Base-by-base conservation (phyloP, 2,888 invertebrate species). In the Ariolimax columbianus region DNA sequence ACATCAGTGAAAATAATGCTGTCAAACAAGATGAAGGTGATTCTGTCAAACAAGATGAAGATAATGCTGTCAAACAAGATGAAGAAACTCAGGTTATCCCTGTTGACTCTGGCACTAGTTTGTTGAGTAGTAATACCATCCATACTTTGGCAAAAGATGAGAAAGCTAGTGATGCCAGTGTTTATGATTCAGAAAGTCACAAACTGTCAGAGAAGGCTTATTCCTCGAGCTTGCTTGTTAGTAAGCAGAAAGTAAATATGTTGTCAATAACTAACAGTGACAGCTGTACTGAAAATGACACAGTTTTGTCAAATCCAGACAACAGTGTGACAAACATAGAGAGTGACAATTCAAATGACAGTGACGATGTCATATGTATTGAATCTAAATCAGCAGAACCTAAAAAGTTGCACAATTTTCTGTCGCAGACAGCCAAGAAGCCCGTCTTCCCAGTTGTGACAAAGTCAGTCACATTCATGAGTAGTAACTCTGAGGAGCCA, bases 281-380 rank as follows among this genome's bases (percentile, higher is more conserved):
- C 30, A 11, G 0, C 66, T n/a, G 0, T 63, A n/a, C 11, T 30
- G 11, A 63, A 63, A 63, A 40, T 66, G 30, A 33, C 14, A 30
- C 30, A 7, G 33, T 66, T 43, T 40, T 33, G 36, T 40, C 23
- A 43, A 33, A 43, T 23, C 7, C 63, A 26, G 78, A n/a, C 7
- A 59, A 77, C 40, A 47, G 23, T 43, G 43, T 63, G 19, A 66
- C 63, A 66, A 38, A 68, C 36, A 68, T 79, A 68, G 83, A 70
- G 14, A 38, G 66, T 70, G 83, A 83, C n/a, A 55, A 47, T 23
- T 78, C 83, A 26, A 79, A 81, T 55, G 80, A 81, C 68, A 81
- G 81, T 73, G 85, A 85, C 66, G 85, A 85, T 73, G 85, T 85
- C 36, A 85, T 85, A 9, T 85, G 85, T n/a, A 79, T 85, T 43